Conservation (phyloP, 2,797 vertebrate species). For the Poecilia wingei region DNA sequence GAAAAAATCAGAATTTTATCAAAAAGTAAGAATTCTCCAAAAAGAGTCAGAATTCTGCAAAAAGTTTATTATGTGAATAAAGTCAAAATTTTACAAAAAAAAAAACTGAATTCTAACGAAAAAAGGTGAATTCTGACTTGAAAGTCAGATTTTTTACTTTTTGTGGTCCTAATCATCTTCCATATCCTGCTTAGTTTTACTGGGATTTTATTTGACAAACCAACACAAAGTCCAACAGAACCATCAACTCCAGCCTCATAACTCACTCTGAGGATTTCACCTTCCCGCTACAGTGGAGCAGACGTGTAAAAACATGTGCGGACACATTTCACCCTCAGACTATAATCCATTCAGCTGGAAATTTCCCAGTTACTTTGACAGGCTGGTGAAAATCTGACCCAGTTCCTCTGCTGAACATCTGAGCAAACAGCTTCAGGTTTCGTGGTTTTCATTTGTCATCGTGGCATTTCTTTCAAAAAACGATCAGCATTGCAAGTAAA, state of each 20-base stretch:
- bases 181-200: too few species aligned
- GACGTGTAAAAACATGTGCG: neutral
- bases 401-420: neutral
- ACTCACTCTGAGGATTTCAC: slow-evolving; percentile 12
- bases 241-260: slow-evolving; percentile 1
- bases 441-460: neutral
- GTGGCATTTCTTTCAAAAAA: neutral
- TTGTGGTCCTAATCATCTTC: too few species aligned
- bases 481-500: neutral
- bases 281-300: neutral
- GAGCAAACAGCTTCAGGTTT: neutral
- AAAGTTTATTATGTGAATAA: too few species aligned
- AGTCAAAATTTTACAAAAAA: too few species aligned
- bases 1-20: too few species aligned
- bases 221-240: neutral
- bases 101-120: too few species aligned
- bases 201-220: too few species aligned
- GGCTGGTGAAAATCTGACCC: neutral
- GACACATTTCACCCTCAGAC: neutral
- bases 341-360: slow-evolving; percentile 1
- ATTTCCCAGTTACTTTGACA: neutral
- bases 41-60: too few species aligned
- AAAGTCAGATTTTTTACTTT: too few species aligned
- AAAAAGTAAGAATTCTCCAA: too few species aligned
- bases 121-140: too few species aligned